These are phyloP conservation scores for Listronotus oregonensis DNA, from an alignment of 1,140 invertebrate species.

Conservation along the genomic window DNA sequence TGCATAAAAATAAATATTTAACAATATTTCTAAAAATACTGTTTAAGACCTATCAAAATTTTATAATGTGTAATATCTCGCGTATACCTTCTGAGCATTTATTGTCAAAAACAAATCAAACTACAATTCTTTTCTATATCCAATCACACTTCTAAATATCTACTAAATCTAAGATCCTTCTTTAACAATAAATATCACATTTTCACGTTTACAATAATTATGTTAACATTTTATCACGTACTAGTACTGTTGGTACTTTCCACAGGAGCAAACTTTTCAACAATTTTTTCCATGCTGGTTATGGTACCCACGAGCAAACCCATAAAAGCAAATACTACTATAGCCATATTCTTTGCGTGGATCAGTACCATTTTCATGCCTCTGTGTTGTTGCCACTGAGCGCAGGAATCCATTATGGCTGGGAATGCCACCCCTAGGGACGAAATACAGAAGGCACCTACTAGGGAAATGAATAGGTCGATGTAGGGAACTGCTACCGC, in stretches of 20 bases:
- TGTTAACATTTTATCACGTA: slow-evolving; percentile 13
- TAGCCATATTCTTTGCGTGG: slow-evolving; percentile 69
- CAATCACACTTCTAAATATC: no score
- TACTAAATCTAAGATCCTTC: no score
- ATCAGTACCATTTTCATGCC: slow-evolving; percentile 55
- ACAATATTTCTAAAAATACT: no score
- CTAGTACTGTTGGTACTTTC: slow-evolving; percentile 14
- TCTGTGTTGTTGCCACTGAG: slow-evolving; percentile 61
- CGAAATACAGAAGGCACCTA: slow-evolving; percentile 85
- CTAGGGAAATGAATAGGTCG: slow-evolving; percentile 87
- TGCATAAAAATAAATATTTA: no score
- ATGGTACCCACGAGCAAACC: slow-evolving; percentile 74
- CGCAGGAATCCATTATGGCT: slow-evolving; percentile 75
- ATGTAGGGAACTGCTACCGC: slow-evolving; percentile 80
- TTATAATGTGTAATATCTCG: no score
- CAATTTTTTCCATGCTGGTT: slow-evolving; percentile 69
- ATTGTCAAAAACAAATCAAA: no score
- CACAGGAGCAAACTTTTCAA: slow-evolving; percentile 35
- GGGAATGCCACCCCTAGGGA: slow-evolving; percentile 87
- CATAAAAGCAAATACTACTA: slow-evolving; percentile 71
- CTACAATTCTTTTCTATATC: no score
- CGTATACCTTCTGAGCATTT: no score
- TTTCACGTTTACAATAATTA: not conserved
- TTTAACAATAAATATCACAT: slow-evolving; percentile 14
- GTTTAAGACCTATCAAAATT: no score